Evolutionary conservation across 2,888 invertebrate genomes (phyloP), one percentile per base, ranked within the genome.

Genomic region (Belgica antarctica): DNA sequence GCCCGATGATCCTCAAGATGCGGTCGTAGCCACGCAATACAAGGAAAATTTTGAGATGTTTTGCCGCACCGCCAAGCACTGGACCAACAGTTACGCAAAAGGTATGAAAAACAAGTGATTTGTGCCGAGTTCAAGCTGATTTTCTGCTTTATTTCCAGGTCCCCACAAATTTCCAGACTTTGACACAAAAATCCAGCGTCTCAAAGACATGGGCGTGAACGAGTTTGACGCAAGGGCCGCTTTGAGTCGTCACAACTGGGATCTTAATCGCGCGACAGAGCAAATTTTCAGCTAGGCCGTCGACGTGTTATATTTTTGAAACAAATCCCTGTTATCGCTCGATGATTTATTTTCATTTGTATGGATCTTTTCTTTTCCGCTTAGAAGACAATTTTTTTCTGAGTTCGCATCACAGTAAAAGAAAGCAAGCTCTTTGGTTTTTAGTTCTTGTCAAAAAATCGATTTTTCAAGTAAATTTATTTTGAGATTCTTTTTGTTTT

Each of bases 1-100:
- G 77, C 94, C 94, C 2, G 93, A 94, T 80, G 94, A 95, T 81
- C 95, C 95, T 1, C 94, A 94, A 78, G 94, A 97, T 81, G 96
- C 96, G 0, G 95, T 99, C 0, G 99, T 99, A 22, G 99, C 99
- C 27, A 92, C 90, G 79, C 99, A 99, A 80, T 99, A 89, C 81
- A 94, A 94, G 83, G 93, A 94, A 75, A 88, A 92, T 77, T 86
- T 86, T 71, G 87, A 89, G 73, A 86, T 97, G 79, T 99, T 96
- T 81, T 84, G 87, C 74, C 82, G 88, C 76, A 99, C 99, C 24
- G 99, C 99, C 27, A 86, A 87, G 76, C 95, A 96, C 83, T 99
- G 99, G 99, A 93, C 97, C 71, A 89, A 90, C 78, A 87, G 88
- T 15, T 98, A 96, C 81, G 99, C 97, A 17, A 91, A 90, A 75